These are phyloP conservation scores for Apamea epomidion DNA, from an alignment of 2,888 invertebrate species.

Conservation along the genomic window DNA sequence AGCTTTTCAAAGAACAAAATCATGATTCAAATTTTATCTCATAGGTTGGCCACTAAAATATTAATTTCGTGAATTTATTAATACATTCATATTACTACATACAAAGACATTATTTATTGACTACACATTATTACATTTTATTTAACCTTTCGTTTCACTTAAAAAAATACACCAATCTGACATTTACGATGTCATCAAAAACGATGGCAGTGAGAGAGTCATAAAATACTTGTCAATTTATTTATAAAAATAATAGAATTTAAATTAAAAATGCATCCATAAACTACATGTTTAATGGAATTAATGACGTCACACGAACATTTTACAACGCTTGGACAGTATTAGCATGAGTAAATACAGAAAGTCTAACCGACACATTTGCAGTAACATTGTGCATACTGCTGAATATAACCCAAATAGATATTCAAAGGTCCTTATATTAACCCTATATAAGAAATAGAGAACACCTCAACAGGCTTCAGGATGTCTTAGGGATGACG, in stretches of 20 bases:
- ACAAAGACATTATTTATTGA: too few relatives aligned
- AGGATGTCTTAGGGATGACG: too few relatives aligned
- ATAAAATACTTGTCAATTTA: conserved; percentile 56
- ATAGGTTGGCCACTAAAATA: conserved; percentile 20
- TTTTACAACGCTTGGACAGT: conserved; percentile 5
- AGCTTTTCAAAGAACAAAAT: conserved; percentile 13
- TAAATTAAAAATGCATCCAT: conserved; percentile 41
- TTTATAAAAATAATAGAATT: conserved; percentile 28
- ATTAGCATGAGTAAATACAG: background rate
- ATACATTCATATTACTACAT: background rate
- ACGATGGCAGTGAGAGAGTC: conserved; percentile 30
- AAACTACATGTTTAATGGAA: conserved; percentile 57
- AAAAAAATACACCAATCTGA: conserved; percentile 45
- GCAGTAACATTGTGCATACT: background rate
- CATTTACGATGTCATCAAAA: conserved; percentile 58
- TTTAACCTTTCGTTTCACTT: conserved; percentile 14
- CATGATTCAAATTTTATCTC: conserved; percentile 7
- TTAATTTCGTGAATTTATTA: conserved; percentile 36
- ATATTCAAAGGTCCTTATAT: too few relatives aligned
- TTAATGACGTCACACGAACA: conserved; percentile 34
- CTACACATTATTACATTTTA: background rate
- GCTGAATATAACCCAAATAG: background rate
- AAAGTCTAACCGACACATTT: conserved; percentile 2
- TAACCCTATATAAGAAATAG: too few relatives aligned
- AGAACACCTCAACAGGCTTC: too few relatives aligned